Conservation (phyloP, 2,797 vertebrate species). For the Galagoides demidoff region DNA sequence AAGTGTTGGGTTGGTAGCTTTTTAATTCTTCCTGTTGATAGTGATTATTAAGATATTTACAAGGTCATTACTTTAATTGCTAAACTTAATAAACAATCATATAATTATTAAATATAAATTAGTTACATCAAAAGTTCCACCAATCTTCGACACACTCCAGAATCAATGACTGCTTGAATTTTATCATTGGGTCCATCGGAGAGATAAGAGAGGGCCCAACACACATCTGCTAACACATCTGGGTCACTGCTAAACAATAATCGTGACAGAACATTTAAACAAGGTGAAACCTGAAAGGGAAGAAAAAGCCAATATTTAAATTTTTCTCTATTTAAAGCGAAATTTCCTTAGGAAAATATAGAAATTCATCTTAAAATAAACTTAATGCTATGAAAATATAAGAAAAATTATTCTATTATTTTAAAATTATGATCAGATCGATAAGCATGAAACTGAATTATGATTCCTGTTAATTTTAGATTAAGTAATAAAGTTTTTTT, state of each 20-base stretch:
- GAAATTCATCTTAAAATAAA: conserved; percentile 47
- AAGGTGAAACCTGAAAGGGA: conserved; percentile 92
- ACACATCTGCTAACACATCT: conserved; percentile 94
- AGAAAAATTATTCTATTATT: conserved; percentile 49
- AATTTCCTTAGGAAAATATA: conserved; percentile 38
- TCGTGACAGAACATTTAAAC: conserved; percentile 93
- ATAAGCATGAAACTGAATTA: conserved; percentile 24
- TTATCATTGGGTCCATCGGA: conserved; percentile 96
- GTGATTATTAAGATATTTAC: background rate
- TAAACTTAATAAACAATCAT: conserved; percentile 59
- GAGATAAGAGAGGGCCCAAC: conserved; percentile 95
- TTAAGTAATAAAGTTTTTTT: background rate
- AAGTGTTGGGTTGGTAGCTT: background rate
- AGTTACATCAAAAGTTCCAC: conserved; percentile 96
- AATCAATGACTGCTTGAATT: conserved; percentile 96
- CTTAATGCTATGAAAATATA: background rate
- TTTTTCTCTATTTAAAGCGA: conserved; percentile 41
- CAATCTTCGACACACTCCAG: conserved; percentile 94
- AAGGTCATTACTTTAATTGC: background rate
- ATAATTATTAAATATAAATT: conserved; percentile 52
- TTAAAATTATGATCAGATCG: conserved; percentile 54
- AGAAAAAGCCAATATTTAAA: conserved; percentile 64
- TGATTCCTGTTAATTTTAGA: conserved; percentile 1
- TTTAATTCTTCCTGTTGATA: background rate
- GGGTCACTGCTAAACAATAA: conserved; percentile 94